Conservation (phyloP, 1,140 invertebrate genomes). For the Cardiocondyla obscurior region DNA sequence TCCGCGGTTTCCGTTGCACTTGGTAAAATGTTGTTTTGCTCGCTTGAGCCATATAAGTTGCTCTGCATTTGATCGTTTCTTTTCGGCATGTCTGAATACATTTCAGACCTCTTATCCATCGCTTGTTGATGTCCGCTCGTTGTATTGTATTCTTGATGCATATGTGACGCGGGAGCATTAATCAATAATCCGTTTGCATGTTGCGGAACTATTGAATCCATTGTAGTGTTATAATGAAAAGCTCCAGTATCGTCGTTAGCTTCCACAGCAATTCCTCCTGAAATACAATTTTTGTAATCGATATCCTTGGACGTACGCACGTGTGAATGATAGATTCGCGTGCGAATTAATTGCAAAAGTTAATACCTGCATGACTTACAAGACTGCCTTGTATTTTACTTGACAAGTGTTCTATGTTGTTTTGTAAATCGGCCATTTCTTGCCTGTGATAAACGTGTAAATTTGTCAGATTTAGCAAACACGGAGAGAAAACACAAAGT, state of each 20-base stretch:
- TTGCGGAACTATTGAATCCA: slow-evolving; percentile 52
- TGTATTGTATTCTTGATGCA: slow-evolving; percentile 1
- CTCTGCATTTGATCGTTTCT: slow-evolving; percentile 1
- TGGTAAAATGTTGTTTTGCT: slow-evolving; percentile 19
- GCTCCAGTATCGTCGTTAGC: slow-evolving; percentile 13
- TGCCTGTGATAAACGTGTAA: slow-evolving; percentile 77
- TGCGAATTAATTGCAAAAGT: slow-evolving; percentile 14
- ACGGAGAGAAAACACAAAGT: not conserved
- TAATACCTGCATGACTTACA: slow-evolving; percentile 75
- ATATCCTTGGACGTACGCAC: not conserved
- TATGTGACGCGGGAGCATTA: not conserved
- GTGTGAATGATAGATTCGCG: not conserved
- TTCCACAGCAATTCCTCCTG: slow-evolving; percentile 32
- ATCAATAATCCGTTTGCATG: not conserved
- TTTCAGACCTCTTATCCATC: not conserved
- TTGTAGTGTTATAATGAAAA: slow-evolving; percentile 41
- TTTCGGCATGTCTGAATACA: not conserved
- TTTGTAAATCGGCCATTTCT: slow-evolving; percentile 84
- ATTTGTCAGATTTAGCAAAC: slow-evolving; percentile 65
- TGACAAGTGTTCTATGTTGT: slow-evolving; percentile 83
- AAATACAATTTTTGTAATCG: not conserved
- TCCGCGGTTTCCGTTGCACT: not conserved
- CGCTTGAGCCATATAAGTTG: not conserved
- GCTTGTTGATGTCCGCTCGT: not conserved
- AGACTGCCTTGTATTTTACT: slow-evolving; percentile 82